Evolutionary conservation across 2,113 vertebrate species (phyloP), one percentile per base, ranked within the genome.

Genomic region (Elephantulus edwardii): DNA sequence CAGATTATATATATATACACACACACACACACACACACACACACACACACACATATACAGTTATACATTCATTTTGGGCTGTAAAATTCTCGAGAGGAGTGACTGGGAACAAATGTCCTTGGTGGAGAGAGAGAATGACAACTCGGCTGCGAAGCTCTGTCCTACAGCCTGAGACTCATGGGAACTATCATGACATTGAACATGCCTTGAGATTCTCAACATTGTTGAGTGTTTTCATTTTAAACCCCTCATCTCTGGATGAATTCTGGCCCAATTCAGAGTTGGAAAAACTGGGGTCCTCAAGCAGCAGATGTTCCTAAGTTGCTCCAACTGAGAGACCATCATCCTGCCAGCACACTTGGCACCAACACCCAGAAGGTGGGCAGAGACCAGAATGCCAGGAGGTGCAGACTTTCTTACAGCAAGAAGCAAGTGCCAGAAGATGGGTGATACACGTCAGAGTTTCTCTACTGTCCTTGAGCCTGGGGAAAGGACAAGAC

Each of bases 371-470:
- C 14, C 46, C 54, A 71, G 75, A 50, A 46, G 83, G 77, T 74
- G 30, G 48, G 64, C 80, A 80, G 26, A 44, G 22, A 46, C 60
- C 28, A 46, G 82, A 85, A 88, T 2, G 12, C 40, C 42, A 35
- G 19, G 58, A 82, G 17, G 48, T 8, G 16, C 2, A 62, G 33
- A 74, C 79, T 82, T 91, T 80, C 46, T 68, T 66, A 38, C 28
- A 83, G 58, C 26, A 88, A 83, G 78, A 79, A 85, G 30, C 79
- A 70, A 68, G 42, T 54, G 46, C 66, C 5, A 1, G 28, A 86
- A 50, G 20, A 68, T 12, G 52, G 83, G 86, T 86, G 42, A 93
- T 90, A 93, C 74, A 93, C 74, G n/a, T 19, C 35, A 58, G 26
- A 42, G 56, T 42, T 78, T 64, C 56, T 83, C 70, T 89, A 56